Percentiles rank a stretch among this genome's conserved stretches.
These are phyloP conservation scores for Hozukius guyotensis DNA, from an alignment of 2,797 vertebrate genomes.

Conservation along the genomic window DNA sequence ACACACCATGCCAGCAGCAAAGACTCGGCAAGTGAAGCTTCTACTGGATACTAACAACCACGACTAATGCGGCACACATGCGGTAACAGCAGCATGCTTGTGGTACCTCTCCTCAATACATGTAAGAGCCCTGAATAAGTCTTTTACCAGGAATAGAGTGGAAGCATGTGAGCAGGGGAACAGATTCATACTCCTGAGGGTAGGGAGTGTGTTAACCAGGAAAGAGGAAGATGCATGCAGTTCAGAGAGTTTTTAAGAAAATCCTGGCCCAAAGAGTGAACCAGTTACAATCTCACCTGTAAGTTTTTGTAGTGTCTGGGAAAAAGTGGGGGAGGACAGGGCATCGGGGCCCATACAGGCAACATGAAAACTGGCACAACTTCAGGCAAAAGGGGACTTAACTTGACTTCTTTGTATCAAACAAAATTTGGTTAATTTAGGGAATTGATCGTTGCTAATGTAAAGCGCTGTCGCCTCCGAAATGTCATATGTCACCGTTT, in stretches of 20 bases:
- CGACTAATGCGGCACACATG: constrained; percentile 47
- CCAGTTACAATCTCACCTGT: constrained; percentile 43
- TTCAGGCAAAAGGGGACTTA: constrained; percentile 29
- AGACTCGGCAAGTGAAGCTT: constrained; percentile 61
- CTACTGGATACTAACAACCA: constrained; percentile 31
- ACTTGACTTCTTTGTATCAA: not conserved
- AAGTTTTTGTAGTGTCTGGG: constrained; percentile 6
- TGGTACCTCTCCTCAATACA: constrained; percentile 82
- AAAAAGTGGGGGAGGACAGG: constrained; percentile 6
- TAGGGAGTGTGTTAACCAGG: constrained; percentile 40
- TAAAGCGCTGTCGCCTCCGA: not conserved
- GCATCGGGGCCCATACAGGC: constrained; percentile 63
- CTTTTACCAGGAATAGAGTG: constrained; percentile 26
- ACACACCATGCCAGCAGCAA: constrained; percentile 61
- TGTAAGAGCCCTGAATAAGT: constrained; percentile 30
- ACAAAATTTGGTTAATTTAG: not conserved
- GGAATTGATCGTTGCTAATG: not conserved
- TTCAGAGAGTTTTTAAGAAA: constrained; percentile 28
- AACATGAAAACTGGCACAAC: constrained; percentile 61
- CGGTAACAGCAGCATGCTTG: constrained; percentile 65
- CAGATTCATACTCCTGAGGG: constrained; percentile 19
- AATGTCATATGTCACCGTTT: not conserved
- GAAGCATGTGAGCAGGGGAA: constrained; percentile 36
- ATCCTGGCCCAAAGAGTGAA: not conserved
- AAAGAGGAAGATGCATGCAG: constrained; percentile 65